Evolutionary conservation across 1,140 invertebrate genomes (phyloP).

Genomic region (Pinna nobilis): DNA sequence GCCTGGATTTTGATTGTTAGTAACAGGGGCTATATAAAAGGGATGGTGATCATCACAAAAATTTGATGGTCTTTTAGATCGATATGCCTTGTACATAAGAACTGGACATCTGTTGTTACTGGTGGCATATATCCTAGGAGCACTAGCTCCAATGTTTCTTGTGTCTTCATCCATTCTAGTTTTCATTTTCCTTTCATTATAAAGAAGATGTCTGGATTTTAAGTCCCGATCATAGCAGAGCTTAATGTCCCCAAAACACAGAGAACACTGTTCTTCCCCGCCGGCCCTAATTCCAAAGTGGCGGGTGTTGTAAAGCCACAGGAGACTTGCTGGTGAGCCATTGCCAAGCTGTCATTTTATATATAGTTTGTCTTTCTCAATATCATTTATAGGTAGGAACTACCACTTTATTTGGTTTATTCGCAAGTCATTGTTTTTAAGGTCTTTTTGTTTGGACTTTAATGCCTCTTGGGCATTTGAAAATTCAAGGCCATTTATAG

Average conservation of each 20-base stretch:
- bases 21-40: slow-evolving; percentile 23
- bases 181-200: neutral
- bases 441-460: neutral
- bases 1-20: neutral
- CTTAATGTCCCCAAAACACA: neutral
- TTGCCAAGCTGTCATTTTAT: neutral
- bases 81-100: neutral
- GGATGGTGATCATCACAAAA: neutral
- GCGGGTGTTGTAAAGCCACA: neutral
- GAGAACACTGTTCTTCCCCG: neutral
- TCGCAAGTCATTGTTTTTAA: neutral
- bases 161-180: neutral
- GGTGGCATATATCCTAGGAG: neutral
- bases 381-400: neutral
- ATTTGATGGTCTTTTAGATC: slow-evolving; percentile 2
- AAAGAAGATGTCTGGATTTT: neutral
- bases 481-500: neutral
- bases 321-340: neutral
- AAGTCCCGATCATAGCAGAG: neutral
- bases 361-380: neutral
- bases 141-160: neutral
- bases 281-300: neutral
- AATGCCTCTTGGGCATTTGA: neutral
- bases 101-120: slow-evolving; percentile 14
- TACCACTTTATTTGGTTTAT: neutral